Base-by-base conservation (phyloP, 1,140 invertebrate species). In the Ips nitidus region DNA sequence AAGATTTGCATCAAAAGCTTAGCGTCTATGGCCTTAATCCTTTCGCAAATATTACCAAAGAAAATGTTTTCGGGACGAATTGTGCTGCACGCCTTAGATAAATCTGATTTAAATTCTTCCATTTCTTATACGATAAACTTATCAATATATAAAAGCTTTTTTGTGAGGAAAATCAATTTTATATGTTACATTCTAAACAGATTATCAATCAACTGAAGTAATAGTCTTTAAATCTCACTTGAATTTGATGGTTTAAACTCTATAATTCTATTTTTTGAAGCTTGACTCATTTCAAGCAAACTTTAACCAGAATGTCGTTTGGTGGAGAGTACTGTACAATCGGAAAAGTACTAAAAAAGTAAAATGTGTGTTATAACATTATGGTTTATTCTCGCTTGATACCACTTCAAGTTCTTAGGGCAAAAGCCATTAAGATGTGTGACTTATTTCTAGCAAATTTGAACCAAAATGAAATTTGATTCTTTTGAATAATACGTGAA, bases 31-130 rank as follows among this genome's bases (percentile, higher is more conserved):
- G 22, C 6, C 3, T 50, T 50, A 50, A 50, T 50, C 45, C 45
- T 50, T 50, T 50, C 22, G 45, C 45, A 50, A 50, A 50, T 50
- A 50, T 50, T 50, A 22, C 22, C 6, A 50, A 50, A 50, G 45
- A 50, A 50, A 50, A 50, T 50, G 45, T 50, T 50, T 50, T 50
- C 22, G 22, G 22, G 45, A 50, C 45, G 22, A 22, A 22, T 22
- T 50, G 2, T 50, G 3, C 45, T 50, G 45, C 22, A 22, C 22
- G 22, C 22, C 22, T 22, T 22, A 22, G 3, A 22, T 8, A 50
- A 22, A 2, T 50, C 22, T 22, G 45, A 22, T 50, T 50, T 50
- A 22, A 3, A 50, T 50, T 50, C 45, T 22, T 22, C 22, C 22
- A 22, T 22, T 22, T 22, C 7, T 6, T 50, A 50, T 50, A 50